Evolutionary conservation across 2,888 invertebrate genomes (phyloP).

Genomic region (Neuroscelio doddi): DNA sequence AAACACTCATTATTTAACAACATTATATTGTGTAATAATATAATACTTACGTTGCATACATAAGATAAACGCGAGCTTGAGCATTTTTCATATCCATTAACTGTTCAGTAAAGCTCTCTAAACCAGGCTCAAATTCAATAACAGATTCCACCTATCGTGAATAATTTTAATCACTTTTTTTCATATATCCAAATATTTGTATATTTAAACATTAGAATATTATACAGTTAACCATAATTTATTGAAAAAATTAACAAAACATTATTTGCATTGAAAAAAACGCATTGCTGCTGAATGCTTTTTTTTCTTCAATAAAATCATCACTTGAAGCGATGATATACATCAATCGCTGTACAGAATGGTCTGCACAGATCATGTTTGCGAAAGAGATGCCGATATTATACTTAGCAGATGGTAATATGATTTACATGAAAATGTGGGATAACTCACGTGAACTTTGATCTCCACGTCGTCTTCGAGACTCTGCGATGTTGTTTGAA

Average conservation of each 20-base stretch:
- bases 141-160: constrained; percentile 84
- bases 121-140: constrained; percentile 93
- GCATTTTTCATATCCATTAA: constrained; percentile 86
- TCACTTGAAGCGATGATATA: constrained; percentile 26
- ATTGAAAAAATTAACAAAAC: not conserved
- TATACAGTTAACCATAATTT: too few species aligned
- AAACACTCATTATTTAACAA: not conserved
- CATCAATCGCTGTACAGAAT: constrained; percentile 20
- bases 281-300: not conserved
- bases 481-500: constrained; percentile 94
- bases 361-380: constrained; percentile 20
- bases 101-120: constrained; percentile 87
- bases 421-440: constrained; percentile 45
- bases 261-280: too few species aligned
- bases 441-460: constrained; percentile 79
- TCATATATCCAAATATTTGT: too few species aligned
- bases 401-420: constrained; percentile 18
- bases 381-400: constrained; percentile 12
- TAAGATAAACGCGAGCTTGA: constrained; percentile 91
- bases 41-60: constrained; percentile 88
- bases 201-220: too few species aligned
- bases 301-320: constrained; percentile 27
- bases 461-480: constrained; percentile 94
- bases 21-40: not conserved
- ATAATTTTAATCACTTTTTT: constrained; percentile 3